Percentiles rank a stretch among this genome's conserved stretches.
Conservation (phyloP, 2,888 invertebrate genomes). For the Synanthedon andrenaeformis region DNA sequence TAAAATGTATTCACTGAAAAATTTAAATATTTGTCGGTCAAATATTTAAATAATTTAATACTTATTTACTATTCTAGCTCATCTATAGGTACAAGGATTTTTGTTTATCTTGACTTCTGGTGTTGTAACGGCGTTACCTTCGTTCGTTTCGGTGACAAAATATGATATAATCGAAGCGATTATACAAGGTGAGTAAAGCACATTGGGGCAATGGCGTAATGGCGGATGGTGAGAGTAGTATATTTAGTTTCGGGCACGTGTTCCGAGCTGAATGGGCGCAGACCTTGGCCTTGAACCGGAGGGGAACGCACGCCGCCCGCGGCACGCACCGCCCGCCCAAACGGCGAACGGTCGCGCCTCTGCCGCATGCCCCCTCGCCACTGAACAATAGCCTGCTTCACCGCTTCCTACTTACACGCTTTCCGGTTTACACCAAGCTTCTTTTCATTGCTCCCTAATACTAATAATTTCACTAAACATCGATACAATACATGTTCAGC, state of each 20-base stretch:
- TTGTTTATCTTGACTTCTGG: too few species aligned
- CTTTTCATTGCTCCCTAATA: slow-evolving; percentile 12
- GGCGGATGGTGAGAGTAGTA: slow-evolving; percentile 44
- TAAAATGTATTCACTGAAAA: too few species aligned
- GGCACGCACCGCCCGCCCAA: slow-evolving; percentile 58
- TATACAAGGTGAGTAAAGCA: too few species aligned
- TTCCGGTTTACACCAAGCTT: slow-evolving; percentile 24
- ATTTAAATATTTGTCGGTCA: too few species aligned
- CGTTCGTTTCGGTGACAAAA: too few species aligned
- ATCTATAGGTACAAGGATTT: too few species aligned
- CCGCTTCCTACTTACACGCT: slow-evolving; percentile 34
- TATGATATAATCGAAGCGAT: too few species aligned
- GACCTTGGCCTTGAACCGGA: slow-evolving; percentile 63
- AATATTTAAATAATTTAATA: too few species aligned
- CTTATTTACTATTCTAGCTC: too few species aligned
- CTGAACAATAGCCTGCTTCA: slow-evolving; percentile 49
- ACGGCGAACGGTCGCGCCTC: slow-evolving; percentile 37
- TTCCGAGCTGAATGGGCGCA: slow-evolving; percentile 60
- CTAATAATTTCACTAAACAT: slow-evolving; percentile 3
- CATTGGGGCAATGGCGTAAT: slow-evolving; percentile 31
- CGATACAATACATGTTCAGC: too few species aligned
- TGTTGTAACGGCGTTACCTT: too few species aligned
- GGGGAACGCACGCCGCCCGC: slow-evolving; percentile 47
- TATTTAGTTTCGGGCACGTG: slow-evolving; percentile 69
- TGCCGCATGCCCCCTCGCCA: slow-evolving; percentile 13